Conservation (phyloP, 2,888 invertebrate genomes). For the Dryobota labecula region DNA sequence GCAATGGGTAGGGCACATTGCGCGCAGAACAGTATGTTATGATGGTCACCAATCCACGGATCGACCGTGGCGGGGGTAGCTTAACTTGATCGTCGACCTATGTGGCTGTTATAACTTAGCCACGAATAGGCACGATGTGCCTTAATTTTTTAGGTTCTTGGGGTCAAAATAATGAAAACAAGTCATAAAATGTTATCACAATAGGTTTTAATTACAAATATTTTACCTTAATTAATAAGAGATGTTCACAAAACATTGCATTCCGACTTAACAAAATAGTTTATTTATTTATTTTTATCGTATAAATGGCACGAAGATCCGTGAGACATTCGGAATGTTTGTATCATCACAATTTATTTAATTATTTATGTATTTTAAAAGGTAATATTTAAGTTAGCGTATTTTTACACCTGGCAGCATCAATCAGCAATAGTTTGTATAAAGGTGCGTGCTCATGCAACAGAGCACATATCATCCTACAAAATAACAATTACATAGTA, state of each 20-base stretch:
- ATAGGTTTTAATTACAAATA: slow-evolving; percentile 58
- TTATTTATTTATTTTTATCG: slow-evolving; percentile 35
- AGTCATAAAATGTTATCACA: slow-evolving; percentile 56
- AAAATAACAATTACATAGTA: not conserved
- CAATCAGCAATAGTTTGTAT: not conserved
- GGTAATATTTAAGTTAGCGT: slow-evolving; percentile 45
- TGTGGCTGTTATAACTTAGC: too few relatives aligned
- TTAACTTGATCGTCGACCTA: too few relatives aligned
- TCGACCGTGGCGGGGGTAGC: too few relatives aligned
- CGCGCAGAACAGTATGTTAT: too few relatives aligned
- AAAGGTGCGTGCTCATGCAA: not conserved
- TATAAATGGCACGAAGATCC: slow-evolving; percentile 70
- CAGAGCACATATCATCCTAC: not conserved
- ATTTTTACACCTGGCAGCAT: not conserved
- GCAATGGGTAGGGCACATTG: too few relatives aligned
- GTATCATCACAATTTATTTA: slow-evolving; percentile 69
- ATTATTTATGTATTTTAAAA: slow-evolving; percentile 15
- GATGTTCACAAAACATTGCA: slow-evolving; percentile 51
- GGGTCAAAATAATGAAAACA: not conserved
- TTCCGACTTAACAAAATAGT: slow-evolving; percentile 47
- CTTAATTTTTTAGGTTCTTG: not conserved
- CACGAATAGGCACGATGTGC: not conserved
- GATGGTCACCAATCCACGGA: too few relatives aligned
- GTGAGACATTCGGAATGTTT: slow-evolving; percentile 78
- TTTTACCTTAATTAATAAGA: slow-evolving; percentile 32